Percentiles rank a stretch among this genome's conserved stretches.
phyloP scores from a whole-genome alignment of 2,888 invertebrate genomes.

The Zaprionus bogoriensis region DNA sequence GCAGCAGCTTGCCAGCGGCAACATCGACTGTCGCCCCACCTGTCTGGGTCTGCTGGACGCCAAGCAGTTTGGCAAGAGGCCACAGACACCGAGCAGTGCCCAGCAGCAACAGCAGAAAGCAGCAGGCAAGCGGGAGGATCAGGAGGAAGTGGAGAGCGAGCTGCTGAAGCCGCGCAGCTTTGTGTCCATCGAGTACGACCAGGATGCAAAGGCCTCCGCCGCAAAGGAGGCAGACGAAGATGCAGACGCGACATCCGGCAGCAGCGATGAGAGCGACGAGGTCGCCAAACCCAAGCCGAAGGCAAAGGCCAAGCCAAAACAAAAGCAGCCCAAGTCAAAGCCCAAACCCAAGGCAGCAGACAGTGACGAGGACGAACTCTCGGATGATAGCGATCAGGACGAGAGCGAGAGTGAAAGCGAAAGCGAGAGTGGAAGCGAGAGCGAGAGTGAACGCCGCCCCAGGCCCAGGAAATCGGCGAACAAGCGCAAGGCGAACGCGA shows the following conservation, averaged over 20 bases:
- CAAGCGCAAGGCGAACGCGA: constrained; percentile 5
- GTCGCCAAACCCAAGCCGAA: neutral
- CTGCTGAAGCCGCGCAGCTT: constrained; percentile 54
- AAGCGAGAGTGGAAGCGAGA: constrained; percentile 1
- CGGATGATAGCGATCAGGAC: neutral
- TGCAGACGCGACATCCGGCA: constrained; percentile 29
- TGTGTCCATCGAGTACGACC: constrained; percentile 79
- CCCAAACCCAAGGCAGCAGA: neutral
- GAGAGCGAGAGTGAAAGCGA: constrained; percentile 1
- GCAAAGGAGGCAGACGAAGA: neutral
- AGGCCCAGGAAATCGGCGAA: neutral
- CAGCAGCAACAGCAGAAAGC: neutral
- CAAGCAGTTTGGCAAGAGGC: constrained; percentile 54
- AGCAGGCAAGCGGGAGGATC: neutral
- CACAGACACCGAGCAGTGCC: accelerated
- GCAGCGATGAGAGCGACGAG: constrained; percentile 4
- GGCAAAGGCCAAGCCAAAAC: neutral
- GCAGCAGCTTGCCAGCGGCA: constrained; percentile 84
- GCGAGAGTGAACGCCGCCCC: constrained; percentile 1
- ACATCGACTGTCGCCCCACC: constrained; percentile 89
- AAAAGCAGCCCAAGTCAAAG: neutral
- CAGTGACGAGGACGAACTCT: neutral
- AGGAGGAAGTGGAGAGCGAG: constrained; percentile 10
- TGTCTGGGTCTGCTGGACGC: constrained; percentile 86
- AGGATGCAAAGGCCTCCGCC: constrained; percentile 22